Evolutionary conservation across 1,140 invertebrate species (phyloP).

Genomic region (Rhagoletis pomonella): DNA sequence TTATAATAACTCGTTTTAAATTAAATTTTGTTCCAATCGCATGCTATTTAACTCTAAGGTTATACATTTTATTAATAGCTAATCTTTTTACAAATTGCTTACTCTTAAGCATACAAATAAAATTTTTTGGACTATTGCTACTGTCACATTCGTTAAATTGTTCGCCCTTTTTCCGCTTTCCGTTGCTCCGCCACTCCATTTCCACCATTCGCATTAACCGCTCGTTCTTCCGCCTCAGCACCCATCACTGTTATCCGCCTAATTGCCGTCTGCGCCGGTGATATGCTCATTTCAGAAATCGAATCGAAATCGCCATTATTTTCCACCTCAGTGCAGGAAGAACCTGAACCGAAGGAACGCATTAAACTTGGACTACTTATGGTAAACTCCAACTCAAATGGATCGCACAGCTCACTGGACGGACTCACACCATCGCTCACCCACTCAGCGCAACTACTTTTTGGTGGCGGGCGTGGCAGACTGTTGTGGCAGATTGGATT

Average conservation of each 20-base stretch:
- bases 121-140: too few species aligned
- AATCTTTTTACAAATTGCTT: not conserved
- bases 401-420: conserved; percentile 58
- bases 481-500: conserved; percentile 73
- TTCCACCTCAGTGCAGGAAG: conserved; percentile 27
- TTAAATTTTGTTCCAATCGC: too few species aligned
- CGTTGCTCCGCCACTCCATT: not conserved
- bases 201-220: not conserved
- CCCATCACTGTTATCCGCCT: conserved; percentile 15
- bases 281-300: conserved; percentile 65
- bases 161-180: not conserved
- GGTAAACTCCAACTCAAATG: conserved; percentile 65
- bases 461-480: conserved; percentile 70
- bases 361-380: conserved; percentile 73
- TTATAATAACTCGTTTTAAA: too few species aligned
- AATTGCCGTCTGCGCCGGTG: conserved; percentile 68
- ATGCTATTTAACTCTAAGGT: too few species aligned
- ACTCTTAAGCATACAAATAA: too few species aligned
- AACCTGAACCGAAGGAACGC: conserved; percentile 63
- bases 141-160: not conserved
- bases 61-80: too few species aligned
- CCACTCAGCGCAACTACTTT: conserved; percentile 65
- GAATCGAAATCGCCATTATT: conserved; percentile 58
- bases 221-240: not conserved
- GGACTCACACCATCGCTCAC: conserved; percentile 12